Evolutionary conservation across 2,797 vertebrate species (phyloP).

Genomic region (Ambastaia sidthimunki): DNA sequence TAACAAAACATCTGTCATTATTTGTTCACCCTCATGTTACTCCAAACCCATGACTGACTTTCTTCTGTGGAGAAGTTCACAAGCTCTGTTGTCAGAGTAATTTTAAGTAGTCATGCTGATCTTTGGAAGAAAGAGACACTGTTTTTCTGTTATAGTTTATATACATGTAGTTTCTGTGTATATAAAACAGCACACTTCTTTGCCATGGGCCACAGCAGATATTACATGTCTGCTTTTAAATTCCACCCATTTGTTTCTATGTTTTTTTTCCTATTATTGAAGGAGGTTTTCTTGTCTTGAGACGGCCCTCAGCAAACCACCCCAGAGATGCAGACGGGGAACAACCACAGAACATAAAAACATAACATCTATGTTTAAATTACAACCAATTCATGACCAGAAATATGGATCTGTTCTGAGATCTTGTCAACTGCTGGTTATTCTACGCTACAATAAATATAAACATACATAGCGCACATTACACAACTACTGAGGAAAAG

Average conservation of each 20-base stretch:
- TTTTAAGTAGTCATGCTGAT: neutral
- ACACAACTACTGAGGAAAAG: neutral
- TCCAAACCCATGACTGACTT: neutral
- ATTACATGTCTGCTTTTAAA: no score
- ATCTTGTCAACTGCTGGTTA: neutral
- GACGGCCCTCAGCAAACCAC: no score
- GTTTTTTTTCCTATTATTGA: no score
- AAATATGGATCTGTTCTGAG: neutral
- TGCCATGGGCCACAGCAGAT: no score
- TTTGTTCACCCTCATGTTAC: neutral
- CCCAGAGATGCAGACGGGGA: no score
- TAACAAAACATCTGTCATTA: neutral
- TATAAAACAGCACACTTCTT: no score
- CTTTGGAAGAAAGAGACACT: neutral
- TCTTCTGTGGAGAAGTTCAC: neutral
- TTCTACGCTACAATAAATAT: neutral
- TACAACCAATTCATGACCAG: no score
- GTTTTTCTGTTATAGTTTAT: neutral
- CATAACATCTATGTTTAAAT: no score
- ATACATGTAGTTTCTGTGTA: neutral
- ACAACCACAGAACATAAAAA: no score
- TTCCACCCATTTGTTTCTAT: no score
- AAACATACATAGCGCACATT: neutral
- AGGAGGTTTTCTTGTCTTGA: no score
- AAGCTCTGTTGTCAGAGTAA: neutral